Evolutionary conservation across 2,113 vertebrate genomes (phyloP).

Genomic region (Brachyhypopomus occidentalis): DNA sequence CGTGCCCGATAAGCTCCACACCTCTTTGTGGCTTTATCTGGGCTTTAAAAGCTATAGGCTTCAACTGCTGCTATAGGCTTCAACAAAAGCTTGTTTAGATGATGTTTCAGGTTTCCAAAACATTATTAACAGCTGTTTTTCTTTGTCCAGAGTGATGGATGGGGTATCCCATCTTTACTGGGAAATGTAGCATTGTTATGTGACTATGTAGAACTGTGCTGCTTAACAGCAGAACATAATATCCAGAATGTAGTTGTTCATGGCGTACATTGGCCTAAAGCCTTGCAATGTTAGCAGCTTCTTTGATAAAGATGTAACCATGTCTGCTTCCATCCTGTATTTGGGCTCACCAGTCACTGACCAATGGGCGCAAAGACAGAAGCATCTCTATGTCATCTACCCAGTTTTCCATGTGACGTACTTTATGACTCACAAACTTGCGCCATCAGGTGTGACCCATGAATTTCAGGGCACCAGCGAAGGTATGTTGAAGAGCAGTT

Average conservation of each 20-base stretch:
- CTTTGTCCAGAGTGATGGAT: neutral
- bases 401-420: too few species aligned
- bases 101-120: neutral
- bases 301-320: neutral
- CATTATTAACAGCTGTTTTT: neutral
- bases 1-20: neutral
- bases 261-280: neutral
- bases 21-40: neutral
- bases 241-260: neutral
- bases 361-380: neutral
- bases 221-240: neutral
- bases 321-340: neutral
- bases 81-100: neutral
- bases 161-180: constrained; percentile 4
- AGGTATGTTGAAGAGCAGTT: constrained; percentile 31
- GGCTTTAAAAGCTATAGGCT: neutral
- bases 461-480: constrained; percentile 30
- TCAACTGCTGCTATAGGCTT: neutral
- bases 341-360: neutral
- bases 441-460: constrained; percentile 18
- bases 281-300: neutral
- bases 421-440: neutral
- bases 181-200: constrained; percentile 9
- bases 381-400: neutral
- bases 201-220: neutral